Base-by-base conservation (phyloP, 2,797 vertebrate species). In the Coranthus polyacanthus region DNA sequence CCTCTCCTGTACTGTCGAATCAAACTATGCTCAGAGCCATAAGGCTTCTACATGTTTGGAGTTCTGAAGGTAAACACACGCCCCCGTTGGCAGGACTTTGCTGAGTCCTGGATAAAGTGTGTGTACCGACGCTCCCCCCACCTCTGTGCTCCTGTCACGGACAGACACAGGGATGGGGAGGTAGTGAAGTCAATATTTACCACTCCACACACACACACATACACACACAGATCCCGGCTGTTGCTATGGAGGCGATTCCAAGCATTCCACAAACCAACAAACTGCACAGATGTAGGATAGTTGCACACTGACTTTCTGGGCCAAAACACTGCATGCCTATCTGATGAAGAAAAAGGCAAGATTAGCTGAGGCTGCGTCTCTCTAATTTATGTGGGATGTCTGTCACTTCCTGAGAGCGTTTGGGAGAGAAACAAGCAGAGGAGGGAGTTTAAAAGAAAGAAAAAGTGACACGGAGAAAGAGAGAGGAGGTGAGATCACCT, bases 161-260 rank as follows among this genome's bases (percentile, higher is more conserved):
- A 73, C 76, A 81, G 78, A 88, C 84, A 88, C 76, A 36, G 72
- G 53, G 78, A 78, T 66, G 75, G 79, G 85, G 85, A 90, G 86
- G 69, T 21, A 68, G 65, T 81, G 76, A 60, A 91, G 91, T 93
- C 92, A 93, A 92, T 94, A 93, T 94, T 94, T 94, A 92, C 91
- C 64, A n/a, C 81, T 61, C 18, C 71, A 51, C 68, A 62, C 72
- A 67, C 62, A 70, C 78, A 55, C 56, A 53, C 16, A 39, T 3
- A 58, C 41, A 20, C 20, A 37, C 38, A 53, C 51, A 38, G 55
- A 63, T 72, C 67, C 71, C 39, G 18, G 58, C 50, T 46, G 88
- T 92, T 90, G 72, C 88, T 82, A 91, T 88, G 88, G 90, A 85
- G 78, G 80, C 54, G 71, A 91, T 88, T 86, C 87, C 75, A 73